Conservation (phyloP, 2,113 vertebrate species). For the Copsychus sechellarum region DNA sequence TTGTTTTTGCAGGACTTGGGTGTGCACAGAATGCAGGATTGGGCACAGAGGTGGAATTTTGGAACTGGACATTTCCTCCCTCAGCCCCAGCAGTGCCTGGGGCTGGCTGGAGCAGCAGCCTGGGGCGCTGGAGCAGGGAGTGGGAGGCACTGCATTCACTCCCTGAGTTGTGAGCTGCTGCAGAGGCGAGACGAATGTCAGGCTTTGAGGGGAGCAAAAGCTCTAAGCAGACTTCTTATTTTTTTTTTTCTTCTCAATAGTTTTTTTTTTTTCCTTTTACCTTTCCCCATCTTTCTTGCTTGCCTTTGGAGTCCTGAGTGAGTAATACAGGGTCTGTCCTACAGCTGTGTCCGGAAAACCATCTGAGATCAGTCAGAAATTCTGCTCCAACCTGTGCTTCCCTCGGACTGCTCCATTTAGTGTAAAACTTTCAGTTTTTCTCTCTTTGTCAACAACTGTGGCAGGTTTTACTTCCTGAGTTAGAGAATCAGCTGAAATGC, state of each 20-base stretch:
- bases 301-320: background rate
- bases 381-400: background rate
- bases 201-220: background rate
- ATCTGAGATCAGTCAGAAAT: background rate
- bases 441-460: background rate
- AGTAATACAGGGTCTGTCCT: background rate
- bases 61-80: background rate
- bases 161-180: background rate
- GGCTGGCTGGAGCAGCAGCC: background rate
- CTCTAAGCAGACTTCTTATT: background rate
- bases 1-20: conserved; percentile 14
- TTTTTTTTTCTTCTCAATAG: background rate
- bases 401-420: background rate
- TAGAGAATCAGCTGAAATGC: background rate
- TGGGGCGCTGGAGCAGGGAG: background rate
- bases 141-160: background rate
- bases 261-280: background rate
- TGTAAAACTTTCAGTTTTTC: background rate
- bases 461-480: conserved; percentile 21
- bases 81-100: background rate
- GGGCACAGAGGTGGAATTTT: background rate
- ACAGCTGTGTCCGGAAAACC: background rate
- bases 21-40: conserved; percentile 7
- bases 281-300: background rate
- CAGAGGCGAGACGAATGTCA: background rate